Base-by-base conservation (phyloP, 2,113 vertebrate genomes). In the Alces alces region DNA sequence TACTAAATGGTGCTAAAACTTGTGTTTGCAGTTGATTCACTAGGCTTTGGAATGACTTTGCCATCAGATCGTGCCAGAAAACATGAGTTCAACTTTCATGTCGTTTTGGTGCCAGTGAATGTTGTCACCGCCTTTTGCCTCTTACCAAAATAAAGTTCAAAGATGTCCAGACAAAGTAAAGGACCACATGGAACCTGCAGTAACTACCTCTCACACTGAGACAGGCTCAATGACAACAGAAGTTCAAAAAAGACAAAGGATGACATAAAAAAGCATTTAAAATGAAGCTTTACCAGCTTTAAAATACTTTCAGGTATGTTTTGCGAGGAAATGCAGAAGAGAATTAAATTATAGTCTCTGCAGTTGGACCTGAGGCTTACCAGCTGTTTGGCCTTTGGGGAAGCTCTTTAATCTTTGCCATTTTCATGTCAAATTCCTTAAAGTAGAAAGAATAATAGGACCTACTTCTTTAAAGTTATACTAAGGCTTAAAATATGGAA, bases 371-470 rank as follows among this genome's bases (percentile, higher is more conserved):
- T 28, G 39, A 73, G 87, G 39, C 7, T 86, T 82, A 54, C 54
- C 70, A 92, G 70, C 19, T 93, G 5, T 91, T 73, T 84, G 87
- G 17, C 43, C 30, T 60, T 66, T 39, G 36, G 52, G 43, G 36
- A 91, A 78, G n/a, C 5, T 45, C 30, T 25, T 82, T 66, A 82
- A 66, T 93, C 79, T 88, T 60, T 55, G 7, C 27, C 86, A 66
- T 27, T 85, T 93, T 96, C 54, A 55, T 10, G 95, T 96, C 87
- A 30, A 33, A 58, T 89, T 87, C 89, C 28, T 94, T 88, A 52
- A 96, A 80, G 61, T 57, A 78, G 16, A 76, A 47, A 55, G 7
- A 64, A 36, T 54, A 94, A 83, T 3, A 52, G 10, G 64, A 14
- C 10, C 61, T 58, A 73, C 0, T 54, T 90, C 47, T 93, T 57